Conservation (phyloP, 2,888 invertebrate genomes). For the Chrysomela aeneicollis region DNA sequence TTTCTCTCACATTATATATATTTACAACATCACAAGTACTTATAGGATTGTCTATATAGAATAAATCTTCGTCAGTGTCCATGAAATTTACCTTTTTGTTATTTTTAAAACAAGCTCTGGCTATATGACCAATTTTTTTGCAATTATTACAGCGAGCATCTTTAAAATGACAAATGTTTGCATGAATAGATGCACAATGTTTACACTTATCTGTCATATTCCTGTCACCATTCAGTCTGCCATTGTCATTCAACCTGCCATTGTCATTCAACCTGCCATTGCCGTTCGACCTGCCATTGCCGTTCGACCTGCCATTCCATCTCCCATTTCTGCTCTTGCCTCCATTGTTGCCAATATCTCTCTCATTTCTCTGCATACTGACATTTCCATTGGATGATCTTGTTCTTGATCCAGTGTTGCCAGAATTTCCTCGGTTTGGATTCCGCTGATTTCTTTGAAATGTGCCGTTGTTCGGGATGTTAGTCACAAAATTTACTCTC, state of each 20-base stretch:
- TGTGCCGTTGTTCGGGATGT: neutral
- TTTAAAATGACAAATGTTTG: slow-evolving; percentile 10
- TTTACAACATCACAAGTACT: too few species aligned
- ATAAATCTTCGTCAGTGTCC: slow-evolving; percentile 7
- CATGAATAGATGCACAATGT: slow-evolving; percentile 16
- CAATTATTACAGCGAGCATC: slow-evolving; percentile 16
- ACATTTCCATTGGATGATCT: neutral
- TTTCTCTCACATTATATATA: too few species aligned
- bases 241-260: too few species aligned
- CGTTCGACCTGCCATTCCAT: too few species aligned
- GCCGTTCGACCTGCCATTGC: too few species aligned
- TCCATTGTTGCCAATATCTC: slow-evolving; percentile 1
- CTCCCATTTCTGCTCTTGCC: neutral
- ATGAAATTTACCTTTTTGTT: slow-evolving; percentile 10
- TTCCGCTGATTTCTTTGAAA: neutral
- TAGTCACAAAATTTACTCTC: neutral
- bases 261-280: too few species aligned
- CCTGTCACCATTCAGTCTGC: neutral
- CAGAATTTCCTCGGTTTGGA: neutral
- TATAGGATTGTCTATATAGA: too few species aligned
- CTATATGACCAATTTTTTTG: slow-evolving; percentile 15
- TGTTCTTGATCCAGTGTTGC: neutral
- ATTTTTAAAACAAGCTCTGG: slow-evolving; percentile 13
- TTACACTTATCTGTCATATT: slow-evolving; percentile 18
- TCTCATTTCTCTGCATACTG: slow-evolving; percentile 1